phyloP scores from a whole-genome alignment of 2,888 invertebrate species.

The Drosophila colorata region DNA sequence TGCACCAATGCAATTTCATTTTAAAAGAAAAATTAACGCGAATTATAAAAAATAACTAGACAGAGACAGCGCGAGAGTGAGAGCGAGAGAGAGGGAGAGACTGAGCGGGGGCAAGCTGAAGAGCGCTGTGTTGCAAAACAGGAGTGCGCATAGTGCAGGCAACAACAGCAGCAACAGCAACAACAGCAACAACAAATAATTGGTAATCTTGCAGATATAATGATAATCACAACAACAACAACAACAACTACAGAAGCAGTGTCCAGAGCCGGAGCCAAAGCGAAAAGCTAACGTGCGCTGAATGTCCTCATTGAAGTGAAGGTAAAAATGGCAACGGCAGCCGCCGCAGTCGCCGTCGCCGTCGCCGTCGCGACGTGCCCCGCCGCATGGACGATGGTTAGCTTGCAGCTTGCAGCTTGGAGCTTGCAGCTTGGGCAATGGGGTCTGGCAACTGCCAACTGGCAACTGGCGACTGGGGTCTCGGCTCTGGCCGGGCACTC shows the following conservation, averaged over 20 bases:
- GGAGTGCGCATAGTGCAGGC: constrained; percentile 60
- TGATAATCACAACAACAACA: constrained; percentile 74
- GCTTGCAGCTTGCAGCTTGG: constrained; percentile 8
- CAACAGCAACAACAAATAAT: constrained; percentile 68
- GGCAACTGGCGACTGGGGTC: constrained; percentile 19
- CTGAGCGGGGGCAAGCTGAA: constrained; percentile 1
- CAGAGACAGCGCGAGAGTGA: constrained; percentile 13
- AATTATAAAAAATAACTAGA: constrained; percentile 74
- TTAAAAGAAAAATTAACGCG: constrained; percentile 79
- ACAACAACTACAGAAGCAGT: constrained; percentile 36
- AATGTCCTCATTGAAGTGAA: constrained; percentile 78
- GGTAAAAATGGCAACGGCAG: constrained; percentile 65
- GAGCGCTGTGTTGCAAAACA: constrained; percentile 28
- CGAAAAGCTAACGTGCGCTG: constrained; percentile 71
- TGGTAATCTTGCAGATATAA: constrained; percentile 77
- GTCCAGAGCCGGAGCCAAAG: constrained; percentile 23
- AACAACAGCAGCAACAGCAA: constrained; percentile 44
- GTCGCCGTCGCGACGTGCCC: constrained; percentile 41
- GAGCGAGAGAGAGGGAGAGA: constrained; percentile 8
- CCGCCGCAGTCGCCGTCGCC: constrained; percentile 8
- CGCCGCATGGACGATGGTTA: constrained; percentile 16
- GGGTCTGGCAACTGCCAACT: constrained; percentile 1
- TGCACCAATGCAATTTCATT: constrained; percentile 72
- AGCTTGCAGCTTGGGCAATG: constrained; percentile 3
- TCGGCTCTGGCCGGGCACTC: constrained; percentile 30